These are phyloP conservation scores for Brachionus rubens DNA, from an alignment of 1,140 invertebrate species.

Conservation along the genomic window DNA sequence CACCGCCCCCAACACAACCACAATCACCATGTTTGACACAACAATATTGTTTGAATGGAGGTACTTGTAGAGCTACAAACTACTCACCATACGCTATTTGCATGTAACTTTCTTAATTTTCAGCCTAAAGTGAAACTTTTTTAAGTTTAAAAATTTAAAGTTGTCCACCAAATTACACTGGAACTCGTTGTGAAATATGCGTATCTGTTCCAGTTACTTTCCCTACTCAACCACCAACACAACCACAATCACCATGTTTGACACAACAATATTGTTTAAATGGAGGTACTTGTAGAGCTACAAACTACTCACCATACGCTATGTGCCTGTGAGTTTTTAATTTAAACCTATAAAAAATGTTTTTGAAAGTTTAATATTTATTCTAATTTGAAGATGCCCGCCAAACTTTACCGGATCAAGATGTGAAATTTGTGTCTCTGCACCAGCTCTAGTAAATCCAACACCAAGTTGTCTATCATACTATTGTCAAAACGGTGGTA, in stretches of 20 bases:
- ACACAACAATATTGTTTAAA: conserved; percentile 18
- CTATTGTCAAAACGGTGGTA: conserved; percentile 25
- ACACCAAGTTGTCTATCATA: background rate
- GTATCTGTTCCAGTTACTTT: background rate
- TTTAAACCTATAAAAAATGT: no score
- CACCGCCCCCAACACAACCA: background rate
- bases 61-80: conserved; percentile 6
- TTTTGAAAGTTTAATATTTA: background rate
- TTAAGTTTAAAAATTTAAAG: background rate
- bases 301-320: background rate
- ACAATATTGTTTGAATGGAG: conserved; percentile 28
- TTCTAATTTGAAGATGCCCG: conserved; percentile 3
- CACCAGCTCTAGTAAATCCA: background rate
- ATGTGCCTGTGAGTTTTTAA: conserved; percentile 9
- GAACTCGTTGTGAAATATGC: conserved; percentile 2
- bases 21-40: conserved; percentile 7
- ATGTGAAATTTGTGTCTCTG: conserved; percentile 33
- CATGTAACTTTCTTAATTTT: conserved; percentile 7
- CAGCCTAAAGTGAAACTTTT: no score
- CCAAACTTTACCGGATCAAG: conserved; percentile 22
- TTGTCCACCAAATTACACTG: conserved; percentile 29
- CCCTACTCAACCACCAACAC: background rate
- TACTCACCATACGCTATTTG: conserved; percentile 28
- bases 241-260: background rate
- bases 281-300: conserved; percentile 18